Evolutionary conservation across 2,113 vertebrate species (phyloP).

Genomic region (Microtus montanus): DNA sequence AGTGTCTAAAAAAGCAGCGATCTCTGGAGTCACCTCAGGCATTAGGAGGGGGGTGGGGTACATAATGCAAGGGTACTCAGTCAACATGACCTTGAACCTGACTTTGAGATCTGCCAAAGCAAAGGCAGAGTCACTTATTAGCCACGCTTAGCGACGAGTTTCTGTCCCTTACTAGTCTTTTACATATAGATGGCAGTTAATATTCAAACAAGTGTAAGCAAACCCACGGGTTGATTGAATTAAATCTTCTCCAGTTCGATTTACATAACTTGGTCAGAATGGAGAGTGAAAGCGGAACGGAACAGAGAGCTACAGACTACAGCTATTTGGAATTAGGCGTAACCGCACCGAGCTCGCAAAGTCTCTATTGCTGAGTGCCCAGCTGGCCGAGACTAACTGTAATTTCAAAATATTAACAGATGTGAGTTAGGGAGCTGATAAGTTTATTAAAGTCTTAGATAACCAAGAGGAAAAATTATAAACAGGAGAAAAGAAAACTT

Average conservation of each 20-base stretch:
- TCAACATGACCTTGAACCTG: constrained; percentile 12
- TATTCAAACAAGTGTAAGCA: constrained; percentile 69
- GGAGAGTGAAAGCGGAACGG: not conserved
- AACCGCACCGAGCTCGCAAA: constrained; percentile 43
- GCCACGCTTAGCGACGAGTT: not conserved
- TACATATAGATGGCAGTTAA: constrained; percentile 53
- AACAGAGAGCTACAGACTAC: constrained; percentile 49
- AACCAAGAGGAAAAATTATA: not conserved
- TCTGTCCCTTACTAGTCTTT: not conserved
- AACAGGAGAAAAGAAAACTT: not conserved
- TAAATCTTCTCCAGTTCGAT: constrained; percentile 69
- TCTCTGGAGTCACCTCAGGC: not conserved
- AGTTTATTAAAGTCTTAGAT: constrained; percentile 51
- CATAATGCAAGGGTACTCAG: not conserved
- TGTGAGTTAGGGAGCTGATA: not conserved
- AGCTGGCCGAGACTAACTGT: not conserved
- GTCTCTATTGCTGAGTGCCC: constrained; percentile 5
- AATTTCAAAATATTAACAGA: constrained; percentile 50
- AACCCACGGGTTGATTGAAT: constrained; percentile 70
- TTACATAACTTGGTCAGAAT: constrained; percentile 75
- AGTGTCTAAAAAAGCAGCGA: not conserved
- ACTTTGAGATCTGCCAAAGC: constrained; percentile 17
- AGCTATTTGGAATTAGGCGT: constrained; percentile 53
- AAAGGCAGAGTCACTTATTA: not conserved
- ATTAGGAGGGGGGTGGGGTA: not conserved